These are phyloP conservation scores for Napeogenes inachia DNA, from an alignment of 2,888 invertebrate species.

Conservation along the genomic window DNA sequence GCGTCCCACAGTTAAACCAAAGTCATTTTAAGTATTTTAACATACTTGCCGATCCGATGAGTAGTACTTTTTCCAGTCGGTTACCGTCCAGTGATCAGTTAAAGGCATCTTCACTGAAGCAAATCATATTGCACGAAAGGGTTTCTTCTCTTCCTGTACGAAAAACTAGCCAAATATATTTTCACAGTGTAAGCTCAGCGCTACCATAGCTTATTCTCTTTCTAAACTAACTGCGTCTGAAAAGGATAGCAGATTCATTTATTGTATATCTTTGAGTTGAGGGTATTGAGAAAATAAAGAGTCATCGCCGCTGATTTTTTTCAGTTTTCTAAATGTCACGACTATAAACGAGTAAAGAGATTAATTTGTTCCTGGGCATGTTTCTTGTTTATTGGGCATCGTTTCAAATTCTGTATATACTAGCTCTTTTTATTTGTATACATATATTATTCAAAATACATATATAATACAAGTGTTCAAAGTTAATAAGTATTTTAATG, in stretches of 20 bases:
- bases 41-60: constrained; percentile 60
- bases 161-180: constrained; percentile 39
- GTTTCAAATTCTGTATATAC: background rate
- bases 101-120: constrained; percentile 75
- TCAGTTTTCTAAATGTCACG: constrained; percentile 44
- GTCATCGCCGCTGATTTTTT: constrained; percentile 71
- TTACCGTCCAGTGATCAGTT: constrained; percentile 74
- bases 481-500: too few species aligned
- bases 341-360: constrained; percentile 23
- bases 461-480: too few species aligned
- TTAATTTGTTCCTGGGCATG: constrained; percentile 3
- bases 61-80: constrained; percentile 76
- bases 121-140: constrained; percentile 77
- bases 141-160: constrained; percentile 62
- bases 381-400: background rate
- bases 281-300: constrained; percentile 44
- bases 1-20: background rate
- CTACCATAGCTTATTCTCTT: constrained; percentile 20
- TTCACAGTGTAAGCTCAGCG: constrained; percentile 15
- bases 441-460: too few species aligned
- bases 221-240: constrained; percentile 25
- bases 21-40: constrained; percentile 21
- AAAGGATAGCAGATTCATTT: constrained; percentile 26
- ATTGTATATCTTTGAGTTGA: constrained; percentile 14
- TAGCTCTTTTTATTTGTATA: too few species aligned